phyloP scores from a whole-genome alignment of 2,113 vertebrate genomes.

The Ursus arctos region DNA sequence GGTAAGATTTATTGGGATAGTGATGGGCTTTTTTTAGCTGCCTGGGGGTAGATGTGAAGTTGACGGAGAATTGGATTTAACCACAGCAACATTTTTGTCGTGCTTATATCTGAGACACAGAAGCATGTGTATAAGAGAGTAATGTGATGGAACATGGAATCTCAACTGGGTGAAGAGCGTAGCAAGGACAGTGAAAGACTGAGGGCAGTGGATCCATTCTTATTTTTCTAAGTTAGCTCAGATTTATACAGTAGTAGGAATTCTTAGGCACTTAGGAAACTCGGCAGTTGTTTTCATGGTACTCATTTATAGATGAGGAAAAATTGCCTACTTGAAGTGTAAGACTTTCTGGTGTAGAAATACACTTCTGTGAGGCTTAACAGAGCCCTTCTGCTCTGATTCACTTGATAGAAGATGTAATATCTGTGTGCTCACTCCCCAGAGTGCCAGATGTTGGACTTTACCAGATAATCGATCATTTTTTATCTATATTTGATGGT shows the following conservation, averaged over 20 bases:
- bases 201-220: neutral
- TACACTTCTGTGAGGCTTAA: neutral
- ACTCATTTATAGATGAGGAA: neutral
- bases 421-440: neutral
- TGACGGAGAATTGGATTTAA: neutral
- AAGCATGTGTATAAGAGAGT: neutral
- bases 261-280: neutral
- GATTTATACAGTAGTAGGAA: neutral
- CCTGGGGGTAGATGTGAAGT: neutral
- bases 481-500: neutral
- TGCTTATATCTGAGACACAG: neutral
- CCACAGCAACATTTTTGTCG: neutral
- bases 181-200: neutral
- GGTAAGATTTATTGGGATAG: neutral
- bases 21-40: neutral
- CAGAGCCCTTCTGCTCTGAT: neutral
- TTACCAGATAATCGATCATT: neutral
- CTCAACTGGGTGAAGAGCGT: neutral
- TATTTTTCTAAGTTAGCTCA: neutral
- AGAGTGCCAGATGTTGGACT: neutral
- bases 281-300: neutral
- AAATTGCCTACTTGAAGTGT: neutral
- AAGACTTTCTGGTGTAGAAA: neutral
- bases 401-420: neutral
- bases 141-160: neutral